Evolutionary conservation across 2,888 invertebrate genomes (phyloP).

Genomic region (Chrysomela aeneicollis): DNA sequence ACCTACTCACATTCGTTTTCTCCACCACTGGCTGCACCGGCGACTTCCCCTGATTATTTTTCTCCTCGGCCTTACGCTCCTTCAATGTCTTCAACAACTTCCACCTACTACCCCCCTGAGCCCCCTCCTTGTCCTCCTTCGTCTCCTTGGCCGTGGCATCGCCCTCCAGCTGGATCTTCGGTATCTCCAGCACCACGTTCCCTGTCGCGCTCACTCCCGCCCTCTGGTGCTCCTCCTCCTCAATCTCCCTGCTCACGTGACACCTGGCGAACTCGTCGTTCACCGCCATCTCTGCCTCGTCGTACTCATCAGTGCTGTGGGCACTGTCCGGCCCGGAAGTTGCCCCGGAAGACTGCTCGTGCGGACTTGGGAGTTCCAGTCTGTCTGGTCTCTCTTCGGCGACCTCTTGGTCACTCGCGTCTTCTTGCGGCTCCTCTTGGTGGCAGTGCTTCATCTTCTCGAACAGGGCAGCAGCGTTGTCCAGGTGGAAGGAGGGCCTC

Average conservation of each 20-base stretch:
- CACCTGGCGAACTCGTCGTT: constrained; percentile 60
- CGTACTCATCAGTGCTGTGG: constrained; percentile 75
- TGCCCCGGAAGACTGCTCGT: constrained; percentile 76
- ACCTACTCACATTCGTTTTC: constrained; percentile 73
- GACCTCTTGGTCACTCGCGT: constrained; percentile 20
- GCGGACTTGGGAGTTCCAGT: constrained; percentile 42
- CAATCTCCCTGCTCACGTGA: constrained; percentile 56
- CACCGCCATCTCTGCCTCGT: constrained; percentile 69
- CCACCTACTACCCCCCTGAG: constrained; percentile 85
- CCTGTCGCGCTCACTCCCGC: constrained; percentile 47
- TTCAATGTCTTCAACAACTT: constrained; percentile 88
- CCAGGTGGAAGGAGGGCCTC: constrained; percentile 51
- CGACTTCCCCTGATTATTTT: constrained; percentile 74
- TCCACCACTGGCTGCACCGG: constrained; percentile 66
- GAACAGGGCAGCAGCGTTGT: constrained; percentile 58
- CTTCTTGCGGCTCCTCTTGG: constrained; percentile 54
- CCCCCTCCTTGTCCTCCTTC: constrained; percentile 59
- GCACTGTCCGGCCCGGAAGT: constrained; percentile 91
- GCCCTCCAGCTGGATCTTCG: constrained; percentile 64
- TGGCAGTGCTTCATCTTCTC: constrained; percentile 65
- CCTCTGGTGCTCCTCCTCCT: constrained; percentile 41
- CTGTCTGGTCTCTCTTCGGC: constrained; percentile 27
- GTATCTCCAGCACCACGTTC: constrained; percentile 54
- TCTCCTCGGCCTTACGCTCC: constrained; percentile 89
- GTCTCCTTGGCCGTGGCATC: constrained; percentile 53